Base-by-base conservation (phyloP, 1,140 invertebrate species). In the Brachystomella parvula region DNA sequence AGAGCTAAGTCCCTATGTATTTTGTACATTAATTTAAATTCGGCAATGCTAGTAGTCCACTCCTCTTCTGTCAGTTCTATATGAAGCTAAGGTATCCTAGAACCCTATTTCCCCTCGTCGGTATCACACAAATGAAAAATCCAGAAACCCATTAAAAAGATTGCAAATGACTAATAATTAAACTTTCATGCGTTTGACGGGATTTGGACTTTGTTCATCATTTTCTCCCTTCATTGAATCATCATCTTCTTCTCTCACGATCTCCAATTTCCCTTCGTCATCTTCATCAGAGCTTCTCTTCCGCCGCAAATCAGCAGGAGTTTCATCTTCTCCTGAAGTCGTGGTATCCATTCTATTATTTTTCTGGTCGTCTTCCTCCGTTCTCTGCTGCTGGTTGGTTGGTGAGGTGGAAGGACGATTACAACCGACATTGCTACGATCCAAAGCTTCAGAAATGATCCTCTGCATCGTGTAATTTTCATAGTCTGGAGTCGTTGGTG, bases 381-480 rank as follows among this genome's bases (percentile, higher is more conserved):
- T 21, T 59, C 57, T 15, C 30, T 32, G 6, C 57, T 21, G 30
- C 15, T 32, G 3, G 29, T 66, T 29, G n/a, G n/a, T n/a, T n/a
- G n/a, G n/a, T n/a, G n/a, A n/a, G n/a, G n/a, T n/a, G n/a, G n/a
- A n/a, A n/a, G n/a, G 33, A 31, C 66, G 64, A 24, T 66, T 68
- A 63, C 71, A 73, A 15, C 71, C 71, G 17, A 73, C 71, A 62
- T 73, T 73, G 56, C 67, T 69, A 33, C 61, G 47, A 33, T 68
- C 69, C n/a, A 71, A 49, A 44, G 69, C 72, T 64, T 73, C 72
- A 3, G 69, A 67, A 29, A 73, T 73, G 47, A 73, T 73, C 47
- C 67, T 28, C 32, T 71, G 56, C 72, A 73, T 73, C 29, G 72
- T 71, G 31, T 68, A 71, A 26, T 60, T 70, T 67, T 72, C 64